Evolutionary conservation across 2,113 vertebrate genomes (phyloP).

Genomic region (Hippopotamus amphibius): DNA sequence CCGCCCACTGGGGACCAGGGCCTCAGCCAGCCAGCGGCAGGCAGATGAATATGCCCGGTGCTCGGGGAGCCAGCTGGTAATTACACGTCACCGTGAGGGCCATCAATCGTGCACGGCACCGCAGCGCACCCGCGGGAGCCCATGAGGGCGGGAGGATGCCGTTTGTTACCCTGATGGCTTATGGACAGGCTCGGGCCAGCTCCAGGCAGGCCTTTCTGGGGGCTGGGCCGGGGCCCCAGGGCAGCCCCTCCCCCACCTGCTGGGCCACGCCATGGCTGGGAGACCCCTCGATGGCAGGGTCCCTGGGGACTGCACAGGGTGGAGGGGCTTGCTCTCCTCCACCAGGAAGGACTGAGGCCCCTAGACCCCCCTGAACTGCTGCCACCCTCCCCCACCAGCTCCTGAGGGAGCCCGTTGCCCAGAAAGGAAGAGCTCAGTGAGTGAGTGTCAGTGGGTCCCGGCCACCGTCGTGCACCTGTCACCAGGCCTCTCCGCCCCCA

Average conservation of each 20-base stretch:
- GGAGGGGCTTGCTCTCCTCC: not conserved
- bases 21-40: conserved; percentile 82
- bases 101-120: conserved; percentile 87
- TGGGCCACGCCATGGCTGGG: too few species aligned
- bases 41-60: conserved; percentile 86
- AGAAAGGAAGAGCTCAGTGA: not conserved
- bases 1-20: conserved; percentile 76
- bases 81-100: conserved; percentile 87
- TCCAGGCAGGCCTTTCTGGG: conserved; percentile 63
- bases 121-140: conserved; percentile 72
- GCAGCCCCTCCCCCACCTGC: not conserved
- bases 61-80: conserved; percentile 86
- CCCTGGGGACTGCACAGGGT: not conserved
- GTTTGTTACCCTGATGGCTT: conserved; percentile 85
- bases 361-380: not conserved
- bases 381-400: rapidly evolving
- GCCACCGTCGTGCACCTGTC: too few species aligned
- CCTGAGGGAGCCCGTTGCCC: not conserved
- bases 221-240: not conserved
- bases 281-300: not conserved
- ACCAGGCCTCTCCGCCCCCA: not conserved
- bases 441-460: rapidly evolving
- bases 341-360: not conserved
- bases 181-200: conserved; percentile 77
- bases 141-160: conserved; percentile 75